A percentile compares a stretch with the other conserved stretches of the same genome.
Conservation (phyloP, 2,888 invertebrate species). For the Petrophora chlorosata region DNA sequence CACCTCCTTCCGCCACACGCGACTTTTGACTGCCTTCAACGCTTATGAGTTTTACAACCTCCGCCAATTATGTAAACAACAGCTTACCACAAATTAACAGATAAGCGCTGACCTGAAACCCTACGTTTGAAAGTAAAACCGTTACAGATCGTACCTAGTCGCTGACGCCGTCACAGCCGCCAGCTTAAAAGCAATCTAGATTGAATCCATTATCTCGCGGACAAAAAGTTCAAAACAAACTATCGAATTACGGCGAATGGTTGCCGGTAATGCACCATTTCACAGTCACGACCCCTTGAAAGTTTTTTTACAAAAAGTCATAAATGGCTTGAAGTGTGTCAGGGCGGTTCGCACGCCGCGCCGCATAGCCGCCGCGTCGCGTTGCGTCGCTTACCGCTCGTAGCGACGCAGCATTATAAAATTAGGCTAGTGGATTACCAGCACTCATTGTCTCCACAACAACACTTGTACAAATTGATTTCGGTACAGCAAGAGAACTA, state of each 20-base stretch:
- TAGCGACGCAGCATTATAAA: conserved; percentile 57
- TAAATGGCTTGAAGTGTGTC: conserved; percentile 66
- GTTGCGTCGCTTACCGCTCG: too few species aligned
- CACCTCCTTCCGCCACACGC: conserved; percentile 69
- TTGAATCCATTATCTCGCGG: conserved; percentile 55
- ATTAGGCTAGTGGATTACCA: conserved; percentile 63
- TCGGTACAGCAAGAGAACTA: conserved; percentile 47
- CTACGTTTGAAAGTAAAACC: conserved; percentile 45
- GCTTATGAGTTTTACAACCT: conserved; percentile 55
- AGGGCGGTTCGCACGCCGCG: conserved; percentile 72
- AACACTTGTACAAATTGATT: conserved; percentile 64
- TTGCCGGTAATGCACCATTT: conserved; percentile 71
- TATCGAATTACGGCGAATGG: conserved; percentile 51
- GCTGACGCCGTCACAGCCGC: too few species aligned
- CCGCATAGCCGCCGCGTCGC: conserved; percentile 26
- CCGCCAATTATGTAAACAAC: conserved; percentile 56
- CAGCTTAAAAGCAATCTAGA: conserved; percentile 39
- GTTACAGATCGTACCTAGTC: conserved; percentile 36
- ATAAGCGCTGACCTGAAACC: conserved; percentile 35
- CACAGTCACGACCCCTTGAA: conserved; percentile 75
- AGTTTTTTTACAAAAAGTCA: conserved; percentile 68
- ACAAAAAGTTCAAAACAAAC: conserved; percentile 62
- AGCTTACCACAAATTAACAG: conserved; percentile 40
- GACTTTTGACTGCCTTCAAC: conserved; percentile 64
- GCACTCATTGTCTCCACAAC: conserved; percentile 48